Base-by-base conservation (phyloP, 2,113 vertebrate species). In the Alethe castanea region DNA sequence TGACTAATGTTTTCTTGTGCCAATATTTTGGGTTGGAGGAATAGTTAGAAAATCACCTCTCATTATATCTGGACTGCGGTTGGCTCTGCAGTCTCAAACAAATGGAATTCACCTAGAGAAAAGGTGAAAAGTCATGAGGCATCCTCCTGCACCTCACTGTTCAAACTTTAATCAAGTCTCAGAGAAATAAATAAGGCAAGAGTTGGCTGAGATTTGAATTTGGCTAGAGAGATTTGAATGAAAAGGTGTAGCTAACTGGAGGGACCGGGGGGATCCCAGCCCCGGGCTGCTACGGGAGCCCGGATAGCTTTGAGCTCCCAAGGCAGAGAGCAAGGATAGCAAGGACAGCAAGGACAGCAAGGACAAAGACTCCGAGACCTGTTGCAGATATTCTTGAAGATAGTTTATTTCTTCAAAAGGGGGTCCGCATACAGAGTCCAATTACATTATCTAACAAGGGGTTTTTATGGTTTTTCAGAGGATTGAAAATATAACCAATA, bases 101-200 rank as follows among this genome's bases (percentile, higher is more conserved):
- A 50, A 14, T 40, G 20, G 20, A 87, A 76, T 69, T 79, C 48
- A 87, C 36, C 25, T 50, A 53, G 53, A 91, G 12, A 22, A 14
- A 35, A 85, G 44, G 57, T 89, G 54, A 81, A 84, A 81, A 91
- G 59, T 87, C 57, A 82, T 57, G 36, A 2, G 1, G 50, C 42
- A 76, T 69, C 36, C 14, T 86, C 38, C 73, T 77, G 57, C 20
- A 76, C 45, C 22, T 80, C 42, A 48, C 57, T 57, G 38, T 85
- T 91, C 53, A 91, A 95, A 96, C 28, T 95, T 95, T 76, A 94
- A 95, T 91, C 65, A 89, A 2, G 12, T 92, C 70, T 65, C 56
- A 81, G 48, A 81, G 22, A 95, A 94, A 84, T 74, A 92, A 92
- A 88, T 86, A 72, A 86, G 65, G 56, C 12, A 62, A 33, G 48